Evolutionary conservation across 2,113 vertebrate species (phyloP).

Genomic region (Ceratotherium simum): DNA sequence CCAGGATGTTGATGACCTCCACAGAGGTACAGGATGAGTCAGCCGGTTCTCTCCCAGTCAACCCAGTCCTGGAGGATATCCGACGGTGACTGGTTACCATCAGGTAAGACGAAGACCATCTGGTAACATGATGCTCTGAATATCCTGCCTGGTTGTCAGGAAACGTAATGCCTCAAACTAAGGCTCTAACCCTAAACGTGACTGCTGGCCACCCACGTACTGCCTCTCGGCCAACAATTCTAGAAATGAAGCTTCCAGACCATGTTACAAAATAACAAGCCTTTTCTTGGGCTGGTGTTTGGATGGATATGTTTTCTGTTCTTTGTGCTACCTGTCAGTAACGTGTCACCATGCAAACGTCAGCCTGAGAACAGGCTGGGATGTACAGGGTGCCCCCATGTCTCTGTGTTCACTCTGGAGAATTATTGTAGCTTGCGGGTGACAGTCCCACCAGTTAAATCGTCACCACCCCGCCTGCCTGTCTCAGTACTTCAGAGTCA

Average conservation of each 20-base stretch:
- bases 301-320: background rate
- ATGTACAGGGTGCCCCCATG: background rate
- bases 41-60: background rate
- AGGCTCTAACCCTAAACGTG: background rate
- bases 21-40: rapidly evolving
- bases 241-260: background rate
- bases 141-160: background rate
- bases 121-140: background rate
- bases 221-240: background rate
- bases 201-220: background rate
- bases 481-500: background rate
- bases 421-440: background rate
- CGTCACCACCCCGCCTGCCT: constrained; percentile 46
- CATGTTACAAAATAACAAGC: background rate
- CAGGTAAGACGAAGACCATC: background rate
- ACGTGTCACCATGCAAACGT: constrained; percentile 57
- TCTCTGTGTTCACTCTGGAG: background rate
- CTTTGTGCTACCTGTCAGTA: constrained; percentile 56
- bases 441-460: constrained; percentile 25
- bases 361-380: background rate
- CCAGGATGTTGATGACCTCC: background rate
- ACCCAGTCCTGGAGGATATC: background rate
- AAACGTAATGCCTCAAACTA: background rate
- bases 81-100: background rate
- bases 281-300: background rate